phyloP scores from a whole-genome alignment of 2,797 vertebrate genomes.

The Sylvilagus floridanus region DNA sequence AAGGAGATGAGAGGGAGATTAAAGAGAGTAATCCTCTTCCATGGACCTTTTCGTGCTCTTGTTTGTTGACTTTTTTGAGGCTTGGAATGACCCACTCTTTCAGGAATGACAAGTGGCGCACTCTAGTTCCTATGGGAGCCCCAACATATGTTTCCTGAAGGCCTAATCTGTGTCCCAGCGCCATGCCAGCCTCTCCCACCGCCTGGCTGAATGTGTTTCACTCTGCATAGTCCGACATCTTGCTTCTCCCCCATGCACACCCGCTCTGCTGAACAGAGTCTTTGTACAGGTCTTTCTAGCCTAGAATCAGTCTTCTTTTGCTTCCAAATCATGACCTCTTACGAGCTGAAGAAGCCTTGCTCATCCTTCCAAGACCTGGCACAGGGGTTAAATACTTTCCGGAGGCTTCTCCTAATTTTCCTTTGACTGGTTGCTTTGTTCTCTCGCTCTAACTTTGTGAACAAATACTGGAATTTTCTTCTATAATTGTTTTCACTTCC shows the following conservation, averaged over 20 bases:
- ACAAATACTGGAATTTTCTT: not conserved
- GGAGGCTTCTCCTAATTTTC: not conserved
- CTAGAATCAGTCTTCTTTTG: not conserved
- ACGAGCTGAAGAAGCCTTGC: not conserved
- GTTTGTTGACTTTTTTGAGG: slow-evolving; percentile 47
- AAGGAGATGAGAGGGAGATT: not conserved
- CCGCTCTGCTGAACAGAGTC: not conserved
- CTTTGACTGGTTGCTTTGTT: not conserved
- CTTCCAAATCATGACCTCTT: not conserved
- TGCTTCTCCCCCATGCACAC: not conserved
- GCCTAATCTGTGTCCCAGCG: slow-evolving; percentile 20
- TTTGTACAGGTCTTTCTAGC: not conserved
- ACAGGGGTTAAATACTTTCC: not conserved
- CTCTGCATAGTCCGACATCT: not conserved
- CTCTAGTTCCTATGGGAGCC: not conserved
- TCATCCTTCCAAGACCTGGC: not conserved
- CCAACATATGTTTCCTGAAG: not conserved
- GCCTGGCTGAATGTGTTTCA: not conserved
- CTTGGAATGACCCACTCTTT: not conserved
- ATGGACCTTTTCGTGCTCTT: not conserved
- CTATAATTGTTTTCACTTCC: not conserved
- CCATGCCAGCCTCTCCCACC: too few species aligned
- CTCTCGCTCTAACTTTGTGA: not conserved
- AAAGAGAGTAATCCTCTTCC: not conserved
- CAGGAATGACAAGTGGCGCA: not conserved